Evolutionary conservation across 2,113 vertebrate species (phyloP).

Genomic region (Heterocephalus glaber): DNA sequence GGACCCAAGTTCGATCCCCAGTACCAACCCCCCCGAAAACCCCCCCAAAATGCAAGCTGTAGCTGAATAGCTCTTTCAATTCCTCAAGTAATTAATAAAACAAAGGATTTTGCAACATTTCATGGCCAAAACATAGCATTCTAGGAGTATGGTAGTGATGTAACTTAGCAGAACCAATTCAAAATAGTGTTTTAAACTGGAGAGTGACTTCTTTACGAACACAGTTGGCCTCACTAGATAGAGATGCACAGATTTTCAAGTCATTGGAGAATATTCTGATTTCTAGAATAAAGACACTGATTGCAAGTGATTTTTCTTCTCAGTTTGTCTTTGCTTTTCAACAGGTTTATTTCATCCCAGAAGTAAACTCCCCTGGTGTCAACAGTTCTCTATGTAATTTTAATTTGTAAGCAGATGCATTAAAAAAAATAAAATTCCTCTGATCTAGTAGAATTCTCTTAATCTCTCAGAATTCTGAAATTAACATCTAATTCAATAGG

Average conservation of each 20-base stretch:
- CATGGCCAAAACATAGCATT: neutral
- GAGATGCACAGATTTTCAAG: conserved; percentile 36
- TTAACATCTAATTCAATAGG: conserved; percentile 9
- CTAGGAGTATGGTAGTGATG: neutral
- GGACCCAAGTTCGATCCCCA: too few relatives aligned
- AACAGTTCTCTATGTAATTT: conserved; percentile 15
- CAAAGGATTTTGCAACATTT: conserved; percentile 52
- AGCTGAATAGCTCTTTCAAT: conserved; percentile 74
- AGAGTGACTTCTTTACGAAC: conserved; percentile 2
- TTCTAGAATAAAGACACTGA: conserved; percentile 64
- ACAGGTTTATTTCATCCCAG: conserved; percentile 45
- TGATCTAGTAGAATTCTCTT: conserved; percentile 20
- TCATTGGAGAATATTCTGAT: conserved; percentile 48
- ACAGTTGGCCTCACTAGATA: neutral
- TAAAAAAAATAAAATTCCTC: neutral
- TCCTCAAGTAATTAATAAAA: conserved; percentile 73
- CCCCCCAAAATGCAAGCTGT: too few relatives aligned
- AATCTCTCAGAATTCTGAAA: conserved; percentile 11
- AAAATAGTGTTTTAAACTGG: conserved; percentile 57
- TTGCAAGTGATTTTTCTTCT: conserved; percentile 48
- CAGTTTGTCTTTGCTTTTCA: conserved; percentile 50
- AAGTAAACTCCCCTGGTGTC: neutral
- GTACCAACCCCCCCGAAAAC: too few relatives aligned
- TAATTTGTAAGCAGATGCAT: neutral
- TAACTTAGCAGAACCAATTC: conserved; percentile 56